Percentiles rank a stretch among this genome's conserved stretches.
These are phyloP conservation scores for Idaea straminata DNA, from an alignment of 2,888 invertebrate genomes.

Conservation along the genomic window DNA sequence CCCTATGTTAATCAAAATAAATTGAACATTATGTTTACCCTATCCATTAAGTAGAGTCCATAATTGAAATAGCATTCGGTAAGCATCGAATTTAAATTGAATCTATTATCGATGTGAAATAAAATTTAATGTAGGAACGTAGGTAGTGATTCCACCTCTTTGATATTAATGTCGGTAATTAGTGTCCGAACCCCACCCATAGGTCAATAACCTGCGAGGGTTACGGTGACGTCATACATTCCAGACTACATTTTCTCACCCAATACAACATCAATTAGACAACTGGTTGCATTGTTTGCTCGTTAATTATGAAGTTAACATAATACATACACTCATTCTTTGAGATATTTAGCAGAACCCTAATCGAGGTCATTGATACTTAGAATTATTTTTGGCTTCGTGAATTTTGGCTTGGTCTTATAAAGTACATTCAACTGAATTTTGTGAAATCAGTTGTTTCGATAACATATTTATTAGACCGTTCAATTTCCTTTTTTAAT, in stretches of 20 bases:
- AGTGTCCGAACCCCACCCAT: constrained; percentile 29
- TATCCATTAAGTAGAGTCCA: not conserved
- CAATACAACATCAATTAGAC: constrained; percentile 62
- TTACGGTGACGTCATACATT: constrained; percentile 54
- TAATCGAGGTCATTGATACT: constrained; percentile 51
- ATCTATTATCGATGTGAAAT: not conserved
- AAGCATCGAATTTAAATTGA: not conserved
- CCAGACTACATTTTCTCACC: constrained; percentile 53
- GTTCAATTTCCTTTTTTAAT: not conserved
- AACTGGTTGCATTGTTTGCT: constrained; percentile 50
- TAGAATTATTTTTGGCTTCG: constrained; percentile 38
- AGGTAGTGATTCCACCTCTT: constrained; percentile 31
- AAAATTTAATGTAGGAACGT: not conserved
- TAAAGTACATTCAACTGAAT: constrained; percentile 18
- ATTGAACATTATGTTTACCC: not conserved
- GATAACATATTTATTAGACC: not conserved
- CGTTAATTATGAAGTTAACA: constrained; percentile 37
- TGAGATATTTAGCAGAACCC: constrained; percentile 39
- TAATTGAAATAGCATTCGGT: not conserved
- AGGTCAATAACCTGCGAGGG: constrained; percentile 46
- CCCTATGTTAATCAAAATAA: not conserved
- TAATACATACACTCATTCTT: constrained; percentile 29
- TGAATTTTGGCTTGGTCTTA: constrained; percentile 28
- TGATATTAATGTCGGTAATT: constrained; percentile 31
- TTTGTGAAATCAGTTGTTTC: constrained; percentile 12